phyloP scores from a whole-genome alignment of 1,140 invertebrate species.

The Harpegnathos saltator region DNA sequence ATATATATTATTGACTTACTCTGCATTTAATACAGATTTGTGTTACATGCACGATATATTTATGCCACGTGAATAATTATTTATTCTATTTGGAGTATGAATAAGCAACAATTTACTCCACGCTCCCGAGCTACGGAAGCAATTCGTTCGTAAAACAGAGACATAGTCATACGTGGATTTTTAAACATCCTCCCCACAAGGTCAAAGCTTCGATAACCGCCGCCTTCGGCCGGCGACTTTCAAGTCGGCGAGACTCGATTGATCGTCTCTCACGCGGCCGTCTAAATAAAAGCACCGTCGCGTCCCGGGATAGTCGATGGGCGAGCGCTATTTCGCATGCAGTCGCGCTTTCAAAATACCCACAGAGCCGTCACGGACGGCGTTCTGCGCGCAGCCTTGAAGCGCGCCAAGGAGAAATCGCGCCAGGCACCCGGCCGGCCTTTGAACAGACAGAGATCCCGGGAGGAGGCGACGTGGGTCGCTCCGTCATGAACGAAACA shows the following conservation, averaged over 20 bases:
- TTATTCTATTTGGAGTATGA: too few relatives aligned
- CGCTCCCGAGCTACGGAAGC: too few relatives aligned
- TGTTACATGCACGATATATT: too few relatives aligned
- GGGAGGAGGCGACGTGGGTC: slow-evolving; percentile 32
- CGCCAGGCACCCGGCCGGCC: slow-evolving; percentile 3
- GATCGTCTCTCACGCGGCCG: not conserved
- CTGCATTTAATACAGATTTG: too few relatives aligned
- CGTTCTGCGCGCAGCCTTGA: slow-evolving; percentile 43
- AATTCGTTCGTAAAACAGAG: too few relatives aligned
- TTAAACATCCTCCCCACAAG: not conserved
- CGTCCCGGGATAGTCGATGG: not conserved
- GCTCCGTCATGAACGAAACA: slow-evolving; percentile 50
- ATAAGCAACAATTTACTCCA: too few relatives aligned
- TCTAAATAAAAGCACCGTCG: slow-evolving; percentile 22
- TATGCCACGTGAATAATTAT: too few relatives aligned
- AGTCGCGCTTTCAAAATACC: slow-evolving; percentile 20
- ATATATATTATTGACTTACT: too few relatives aligned
- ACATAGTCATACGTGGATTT: not conserved
- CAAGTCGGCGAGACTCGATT: slow-evolving; percentile 12
- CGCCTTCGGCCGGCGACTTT: not conserved
- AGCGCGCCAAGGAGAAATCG: slow-evolving; percentile 45
- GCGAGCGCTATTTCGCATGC: not conserved
- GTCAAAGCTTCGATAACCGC: not conserved
- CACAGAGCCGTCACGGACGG: not conserved
- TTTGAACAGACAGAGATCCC: slow-evolving; percentile 56